These are phyloP conservation scores for Dicyrtoma fusca DNA, from an alignment of 2,888 invertebrate genomes.

Conservation along the genomic window DNA sequence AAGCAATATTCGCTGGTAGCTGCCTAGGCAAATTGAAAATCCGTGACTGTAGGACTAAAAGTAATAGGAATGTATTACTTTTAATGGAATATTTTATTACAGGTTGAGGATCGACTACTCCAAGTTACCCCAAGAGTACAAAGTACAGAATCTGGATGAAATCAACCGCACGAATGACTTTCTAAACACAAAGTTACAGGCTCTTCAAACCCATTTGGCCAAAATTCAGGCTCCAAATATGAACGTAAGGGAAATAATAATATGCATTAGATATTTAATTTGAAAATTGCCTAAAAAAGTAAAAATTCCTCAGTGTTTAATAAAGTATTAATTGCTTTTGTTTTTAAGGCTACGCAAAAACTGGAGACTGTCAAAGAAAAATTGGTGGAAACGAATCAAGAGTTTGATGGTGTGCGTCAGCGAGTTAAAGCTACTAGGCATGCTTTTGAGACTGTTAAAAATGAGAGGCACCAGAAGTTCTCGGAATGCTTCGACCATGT, in stretches of 20 bases:
- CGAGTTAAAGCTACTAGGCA: constrained; percentile 92
- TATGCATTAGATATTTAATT: too few relatives aligned
- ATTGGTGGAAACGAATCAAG: constrained; percentile 92
- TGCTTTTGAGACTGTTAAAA: constrained; percentile 92
- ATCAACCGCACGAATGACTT: constrained; percentile 38
- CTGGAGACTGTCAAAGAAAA: constrained; percentile 92
- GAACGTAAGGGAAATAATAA: constrained; percentile 67
- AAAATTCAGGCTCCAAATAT: constrained; percentile 98
- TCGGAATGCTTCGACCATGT: constrained; percentile 97
- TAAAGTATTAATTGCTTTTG: too few relatives aligned
- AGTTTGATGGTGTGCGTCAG: constrained; percentile 90
- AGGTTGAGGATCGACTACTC: constrained; percentile 50
- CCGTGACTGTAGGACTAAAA: too few relatives aligned
- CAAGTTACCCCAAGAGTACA: constrained; percentile 45
- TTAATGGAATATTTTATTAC: too few relatives aligned
- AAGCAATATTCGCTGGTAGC: background rate
- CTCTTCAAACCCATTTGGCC: constrained; percentile 82
- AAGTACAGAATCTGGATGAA: constrained; percentile 43
- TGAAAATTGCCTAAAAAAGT: too few relatives aligned
- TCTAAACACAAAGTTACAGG: constrained; percentile 61
- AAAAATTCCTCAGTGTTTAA: too few relatives aligned
- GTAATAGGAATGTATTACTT: too few relatives aligned
- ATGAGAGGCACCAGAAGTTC: constrained; percentile 90
- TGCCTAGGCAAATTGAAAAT: background rate
- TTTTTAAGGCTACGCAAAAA: constrained; percentile 78